phyloP scores from a whole-genome alignment of 2,113 vertebrate genomes.

The Cyprinus carpio region DNA sequence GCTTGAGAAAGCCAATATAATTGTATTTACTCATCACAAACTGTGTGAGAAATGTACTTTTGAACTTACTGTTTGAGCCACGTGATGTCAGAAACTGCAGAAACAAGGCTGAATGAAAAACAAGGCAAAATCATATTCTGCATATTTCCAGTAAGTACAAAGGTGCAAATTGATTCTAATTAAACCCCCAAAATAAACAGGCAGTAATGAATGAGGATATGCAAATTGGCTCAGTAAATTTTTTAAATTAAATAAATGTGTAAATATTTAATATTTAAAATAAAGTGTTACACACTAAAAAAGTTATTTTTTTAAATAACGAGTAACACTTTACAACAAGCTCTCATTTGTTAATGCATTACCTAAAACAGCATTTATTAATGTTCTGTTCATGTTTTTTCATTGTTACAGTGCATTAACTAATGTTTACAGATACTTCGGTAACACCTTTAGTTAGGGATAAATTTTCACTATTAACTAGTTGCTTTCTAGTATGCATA shows the following conservation, averaged over 20 bases:
- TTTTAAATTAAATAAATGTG: not conserved
- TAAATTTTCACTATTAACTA: too few relatives aligned
- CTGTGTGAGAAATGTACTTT: not conserved
- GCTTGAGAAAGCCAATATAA: not conserved
- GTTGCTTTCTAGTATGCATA: too few relatives aligned
- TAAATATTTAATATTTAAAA: not conserved
- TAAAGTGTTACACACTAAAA: not conserved
- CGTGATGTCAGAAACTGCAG: not conserved
- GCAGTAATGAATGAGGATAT: not conserved
- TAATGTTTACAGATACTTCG: too few relatives aligned
- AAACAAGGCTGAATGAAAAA: not conserved
- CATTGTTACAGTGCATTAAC: too few relatives aligned
- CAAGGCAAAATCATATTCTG: not conserved
- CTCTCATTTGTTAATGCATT: too few relatives aligned
- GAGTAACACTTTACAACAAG: too few relatives aligned
- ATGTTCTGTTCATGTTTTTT: too few relatives aligned
- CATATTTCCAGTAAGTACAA: not conserved
- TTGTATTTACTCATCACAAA: too few relatives aligned
- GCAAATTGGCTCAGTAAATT: not conserved
- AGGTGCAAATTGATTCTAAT: not conserved
- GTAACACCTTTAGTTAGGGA: too few relatives aligned
- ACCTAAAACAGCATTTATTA: too few relatives aligned
- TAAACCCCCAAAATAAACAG: not conserved
- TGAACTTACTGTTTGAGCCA: not conserved
- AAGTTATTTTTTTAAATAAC: not conserved